Percentiles rank a stretch among this genome's conserved stretches.
These are phyloP conservation scores for Orchestes rusci DNA, from an alignment of 2,888 invertebrate genomes.

Conservation along the genomic window DNA sequence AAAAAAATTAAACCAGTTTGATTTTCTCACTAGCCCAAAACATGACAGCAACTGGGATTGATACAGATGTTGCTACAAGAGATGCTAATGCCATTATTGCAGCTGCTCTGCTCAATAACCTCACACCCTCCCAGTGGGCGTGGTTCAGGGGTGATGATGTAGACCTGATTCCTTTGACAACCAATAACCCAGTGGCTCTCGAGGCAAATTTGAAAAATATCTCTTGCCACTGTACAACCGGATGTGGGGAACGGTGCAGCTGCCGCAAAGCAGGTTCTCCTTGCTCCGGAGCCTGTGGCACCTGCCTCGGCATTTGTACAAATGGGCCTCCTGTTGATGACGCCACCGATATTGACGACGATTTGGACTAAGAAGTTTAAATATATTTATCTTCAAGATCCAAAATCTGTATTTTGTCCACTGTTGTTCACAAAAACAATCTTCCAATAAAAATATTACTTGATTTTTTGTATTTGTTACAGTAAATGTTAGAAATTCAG, in stretches of 20 bases:
- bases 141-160: background rate
- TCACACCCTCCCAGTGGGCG: background rate
- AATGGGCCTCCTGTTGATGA: background rate
- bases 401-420: too few relatives aligned
- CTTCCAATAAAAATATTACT: too few relatives aligned
- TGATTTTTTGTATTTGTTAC: too few relatives aligned
- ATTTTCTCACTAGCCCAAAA: constrained; percentile 1
- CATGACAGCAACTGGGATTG: too few relatives aligned
- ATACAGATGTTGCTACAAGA: constrained; percentile 2
- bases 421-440: too few relatives aligned
- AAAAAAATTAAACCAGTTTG: constrained; percentile 5
- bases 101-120: background rate
- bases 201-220: background rate
- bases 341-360: background rate
- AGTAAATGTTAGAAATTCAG: too few relatives aligned
- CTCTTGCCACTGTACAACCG: background rate
- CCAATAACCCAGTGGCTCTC: background rate
- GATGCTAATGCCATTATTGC: constrained; percentile 3
- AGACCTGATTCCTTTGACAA: background rate
- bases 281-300: background rate
- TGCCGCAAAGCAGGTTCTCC: background rate
- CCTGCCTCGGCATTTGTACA: background rate
- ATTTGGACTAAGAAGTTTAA: background rate
- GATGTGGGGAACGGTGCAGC: background rate
- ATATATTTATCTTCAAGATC: too few relatives aligned